Evolutionary conservation across 2,888 invertebrate genomes (phyloP).

Genomic region (Perizoma flavofasciatum): DNA sequence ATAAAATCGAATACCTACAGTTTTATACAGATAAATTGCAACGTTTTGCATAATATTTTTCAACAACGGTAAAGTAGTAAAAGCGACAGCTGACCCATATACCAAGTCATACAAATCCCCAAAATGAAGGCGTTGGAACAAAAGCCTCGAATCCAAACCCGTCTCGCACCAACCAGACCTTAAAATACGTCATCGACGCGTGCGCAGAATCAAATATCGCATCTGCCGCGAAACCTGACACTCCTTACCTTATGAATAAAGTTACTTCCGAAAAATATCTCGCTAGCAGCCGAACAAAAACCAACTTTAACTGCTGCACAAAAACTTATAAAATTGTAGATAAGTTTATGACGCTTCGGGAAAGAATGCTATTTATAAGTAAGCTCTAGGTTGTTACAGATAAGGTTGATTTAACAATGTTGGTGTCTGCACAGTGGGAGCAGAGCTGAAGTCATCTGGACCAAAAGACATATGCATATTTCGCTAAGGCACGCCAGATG

Average conservation of each 20-base stretch:
- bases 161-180: conserved; percentile 38
- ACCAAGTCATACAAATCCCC: background rate
- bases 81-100: conserved; percentile 8
- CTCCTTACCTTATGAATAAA: conserved; percentile 74
- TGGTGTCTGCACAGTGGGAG: conserved; percentile 38
- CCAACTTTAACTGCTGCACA: conserved; percentile 43
- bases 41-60: too few relatives aligned
- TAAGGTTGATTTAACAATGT: conserved; percentile 23
- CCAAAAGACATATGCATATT: conserved; percentile 73
- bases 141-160: conserved; percentile 14
- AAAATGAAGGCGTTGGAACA: conserved; percentile 15
- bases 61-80: background rate
- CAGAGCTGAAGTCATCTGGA: conserved; percentile 65
- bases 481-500: conserved; percentile 70
- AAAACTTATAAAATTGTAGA: conserved; percentile 10
- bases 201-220: conserved; percentile 64
- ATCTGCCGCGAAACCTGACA: conserved; percentile 81
- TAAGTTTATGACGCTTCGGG: background rate
- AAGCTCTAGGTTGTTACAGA: conserved; percentile 20
- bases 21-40: too few relatives aligned
- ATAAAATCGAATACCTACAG: too few relatives aligned
- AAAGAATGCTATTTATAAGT: conserved; percentile 9
- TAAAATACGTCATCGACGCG: conserved; percentile 56
- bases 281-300: conserved; percentile 39
- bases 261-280: conserved; percentile 67